Conservation (phyloP, 2,888 invertebrate genomes). For the Ellobium chinense region DNA sequence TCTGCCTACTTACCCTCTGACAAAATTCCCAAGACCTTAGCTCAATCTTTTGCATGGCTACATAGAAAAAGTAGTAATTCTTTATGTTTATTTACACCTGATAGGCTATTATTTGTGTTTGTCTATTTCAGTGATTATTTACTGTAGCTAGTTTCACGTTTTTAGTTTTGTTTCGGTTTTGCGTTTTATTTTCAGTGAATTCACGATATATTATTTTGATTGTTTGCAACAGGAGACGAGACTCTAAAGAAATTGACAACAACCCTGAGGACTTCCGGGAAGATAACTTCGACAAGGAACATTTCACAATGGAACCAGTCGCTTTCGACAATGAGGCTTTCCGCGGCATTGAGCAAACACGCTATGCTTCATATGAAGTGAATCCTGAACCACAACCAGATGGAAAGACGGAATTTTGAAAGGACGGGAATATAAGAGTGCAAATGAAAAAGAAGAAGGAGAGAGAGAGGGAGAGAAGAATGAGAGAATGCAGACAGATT, state of each 20-base stretch:
- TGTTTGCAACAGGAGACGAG: slow-evolving; percentile 35
- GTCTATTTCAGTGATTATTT: no score
- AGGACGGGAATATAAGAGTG: neutral
- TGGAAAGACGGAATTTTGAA: slow-evolving; percentile 15
- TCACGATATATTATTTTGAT: no score
- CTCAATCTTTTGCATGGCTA: no score
- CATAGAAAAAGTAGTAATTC: no score
- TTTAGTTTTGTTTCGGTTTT: no score
- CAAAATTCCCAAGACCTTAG: no score
- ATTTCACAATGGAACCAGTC: slow-evolving; percentile 49
- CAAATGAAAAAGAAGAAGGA: neutral
- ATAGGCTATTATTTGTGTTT: no score
- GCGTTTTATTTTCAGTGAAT: no score
- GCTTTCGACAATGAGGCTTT: slow-evolving; percentile 52
- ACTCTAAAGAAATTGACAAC: slow-evolving; percentile 48
- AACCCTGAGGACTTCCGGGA: slow-evolving; percentile 48
- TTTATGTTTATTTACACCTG: no score
- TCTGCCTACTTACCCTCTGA: no score
- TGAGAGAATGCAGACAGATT: neutral
- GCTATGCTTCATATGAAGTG: slow-evolving; percentile 37
- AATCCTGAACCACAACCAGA: slow-evolving; percentile 18
- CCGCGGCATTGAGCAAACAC: slow-evolving; percentile 12
- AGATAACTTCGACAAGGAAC: slow-evolving; percentile 49
- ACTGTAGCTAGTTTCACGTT: no score
- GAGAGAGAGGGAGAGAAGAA: neutral